Percentiles rank a stretch among this genome's conserved stretches.
Conservation (phyloP, 2,888 invertebrate genomes). For the Tupiocoris notatus region DNA sequence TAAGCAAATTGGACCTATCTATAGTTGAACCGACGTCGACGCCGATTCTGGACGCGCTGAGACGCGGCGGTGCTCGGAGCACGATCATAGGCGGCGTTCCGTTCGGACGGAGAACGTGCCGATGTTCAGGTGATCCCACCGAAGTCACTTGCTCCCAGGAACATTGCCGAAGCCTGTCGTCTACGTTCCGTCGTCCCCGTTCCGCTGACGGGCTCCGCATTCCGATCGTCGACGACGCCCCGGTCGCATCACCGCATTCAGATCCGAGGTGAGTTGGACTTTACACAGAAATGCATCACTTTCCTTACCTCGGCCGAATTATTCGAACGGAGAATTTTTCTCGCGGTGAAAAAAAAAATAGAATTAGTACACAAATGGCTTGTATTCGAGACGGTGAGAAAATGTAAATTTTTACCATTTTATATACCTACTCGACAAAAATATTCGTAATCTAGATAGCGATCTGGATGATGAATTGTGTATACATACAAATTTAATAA, state of each 20-base stretch:
- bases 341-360: too few relatives aligned
- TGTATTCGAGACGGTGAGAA: too few relatives aligned
- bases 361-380: too few relatives aligned
- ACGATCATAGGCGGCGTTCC: constrained; percentile 30
- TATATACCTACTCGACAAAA: too few relatives aligned
- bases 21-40: not conserved
- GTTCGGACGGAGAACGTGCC: constrained; percentile 2
- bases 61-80: constrained; percentile 10
- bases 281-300: too few relatives aligned
- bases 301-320: too few relatives aligned
- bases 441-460: too few relatives aligned
- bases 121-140: constrained; percentile 12
- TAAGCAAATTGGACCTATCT: constrained; percentile 18
- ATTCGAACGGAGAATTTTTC: too few relatives aligned
- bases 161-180: not conserved
- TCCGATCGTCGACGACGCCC: not conserved
- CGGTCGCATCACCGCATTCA: not conserved
- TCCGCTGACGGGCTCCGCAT: constrained; percentile 7
- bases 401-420: too few relatives aligned
- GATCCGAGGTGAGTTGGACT: not conserved
- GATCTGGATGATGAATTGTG: too few relatives aligned
- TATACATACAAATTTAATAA: too few relatives aligned
- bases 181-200: constrained; percentile 25
- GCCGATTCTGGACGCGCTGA: not conserved
- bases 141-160: constrained; percentile 21